These are phyloP conservation scores for Calliphora vomitoria DNA, from an alignment of 2,888 invertebrate genomes.

Conservation along the genomic window DNA sequence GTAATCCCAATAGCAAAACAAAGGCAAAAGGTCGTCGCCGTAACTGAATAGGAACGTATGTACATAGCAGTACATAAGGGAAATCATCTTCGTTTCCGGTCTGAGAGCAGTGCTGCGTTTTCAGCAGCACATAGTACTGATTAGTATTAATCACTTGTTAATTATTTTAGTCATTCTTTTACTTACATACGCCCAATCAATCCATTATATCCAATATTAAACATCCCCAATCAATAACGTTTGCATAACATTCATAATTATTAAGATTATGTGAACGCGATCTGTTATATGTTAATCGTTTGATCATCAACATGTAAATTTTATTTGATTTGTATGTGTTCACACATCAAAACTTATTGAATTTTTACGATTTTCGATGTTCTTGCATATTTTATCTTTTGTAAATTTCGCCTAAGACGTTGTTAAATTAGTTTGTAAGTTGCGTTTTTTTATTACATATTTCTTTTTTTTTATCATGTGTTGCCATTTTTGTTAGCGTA, in stretches of 20 bases:
- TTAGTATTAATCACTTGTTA: conserved; percentile 72
- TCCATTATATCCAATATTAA: background rate
- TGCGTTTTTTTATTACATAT: background rate
- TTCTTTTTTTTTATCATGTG: conserved; percentile 3
- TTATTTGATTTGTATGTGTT: background rate
- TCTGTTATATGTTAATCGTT: background rate
- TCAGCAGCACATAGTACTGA: conserved; percentile 73
- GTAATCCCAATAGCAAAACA: conserved; percentile 37
- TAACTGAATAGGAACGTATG: background rate
- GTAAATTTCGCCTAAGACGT: background rate
- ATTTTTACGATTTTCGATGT: background rate
- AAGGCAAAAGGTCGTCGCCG: background rate
- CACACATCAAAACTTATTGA: background rate
- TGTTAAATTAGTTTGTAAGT: conserved; percentile 34
- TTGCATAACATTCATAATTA: background rate
- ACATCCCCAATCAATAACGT: background rate
- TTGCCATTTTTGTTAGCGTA: background rate
- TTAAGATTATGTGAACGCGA: background rate
- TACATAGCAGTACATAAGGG: background rate
- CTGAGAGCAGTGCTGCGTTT: conserved; percentile 58
- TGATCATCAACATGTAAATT: background rate
- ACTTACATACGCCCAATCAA: background rate
- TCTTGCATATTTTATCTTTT: background rate
- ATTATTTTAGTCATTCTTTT: conserved; percentile 25
- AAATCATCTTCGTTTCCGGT: conserved; percentile 21